Evolutionary conservation across 1,140 invertebrate species (phyloP), one percentile per base, ranked within the genome.

Genomic region (Grapholita molesta): DNA sequence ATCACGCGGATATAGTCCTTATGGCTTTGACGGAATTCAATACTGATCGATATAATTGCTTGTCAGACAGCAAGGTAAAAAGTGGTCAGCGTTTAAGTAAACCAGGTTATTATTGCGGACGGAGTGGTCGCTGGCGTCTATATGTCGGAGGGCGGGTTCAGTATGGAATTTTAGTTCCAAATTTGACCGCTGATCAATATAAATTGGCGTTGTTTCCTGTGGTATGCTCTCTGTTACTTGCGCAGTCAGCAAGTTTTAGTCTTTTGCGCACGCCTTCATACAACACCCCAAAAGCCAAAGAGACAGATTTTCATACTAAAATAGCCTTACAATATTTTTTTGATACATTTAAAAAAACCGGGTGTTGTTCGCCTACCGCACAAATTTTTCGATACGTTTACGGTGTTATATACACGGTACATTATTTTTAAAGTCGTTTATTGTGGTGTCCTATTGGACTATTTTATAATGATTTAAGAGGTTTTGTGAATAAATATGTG

Each of bases 321-420:
- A 53, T 9, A 53, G 52, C 52, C 11, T 53, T 53, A 53, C 23
- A 53, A 53, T 53, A 42, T 0, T 42, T 42, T 53, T 53, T 53
- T 53, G 52, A 53, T 53, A 53, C 52, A 53, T 53, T 23, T 53
- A 53, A 53, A 53, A 30, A 53, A 24, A 23, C 24, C 52, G 52
- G 52, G 52, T 53, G 52, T 42, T 42, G 52, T 23, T 23, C 21
- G 52, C 52, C 18, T 53, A 53, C 52, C 52, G 52, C 52, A 53
- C 52, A 53, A 53, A 23, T 53, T 53, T 53, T 53, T 53, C 23
- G 52, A 53, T 23, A 24, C 23, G 2, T 53, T 53, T 53, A 53
- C 52, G 21, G 52, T 53, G 11, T 53, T 24, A 53, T 24, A 53
- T 23, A 42, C 38, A 42, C 38, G 15, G 38, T 42, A n/a, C n/a